Percentiles rank a stretch among this genome's conserved stretches.
phyloP scores from a whole-genome alignment of 2,888 invertebrate genomes.

The Cataglyphis albicans region DNA sequence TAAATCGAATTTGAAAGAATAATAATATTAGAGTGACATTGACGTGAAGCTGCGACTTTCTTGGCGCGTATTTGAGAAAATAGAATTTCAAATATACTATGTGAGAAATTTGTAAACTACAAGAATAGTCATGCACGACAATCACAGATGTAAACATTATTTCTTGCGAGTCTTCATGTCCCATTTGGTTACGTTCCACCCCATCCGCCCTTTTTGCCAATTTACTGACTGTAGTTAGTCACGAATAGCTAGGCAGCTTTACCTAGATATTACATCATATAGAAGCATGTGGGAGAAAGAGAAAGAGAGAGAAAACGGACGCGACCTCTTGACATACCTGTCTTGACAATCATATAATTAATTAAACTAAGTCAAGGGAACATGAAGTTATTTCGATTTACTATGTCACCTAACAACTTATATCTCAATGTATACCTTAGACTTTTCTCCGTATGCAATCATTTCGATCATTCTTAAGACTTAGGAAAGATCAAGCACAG shows the following conservation, averaged over 20 bases:
- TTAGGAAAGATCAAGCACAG: not conserved
- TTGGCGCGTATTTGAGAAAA: not conserved
- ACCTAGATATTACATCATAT: constrained; percentile 41
- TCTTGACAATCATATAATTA: constrained; percentile 35
- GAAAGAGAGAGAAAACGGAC: constrained; percentile 3
- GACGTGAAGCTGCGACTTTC: too few relatives aligned
- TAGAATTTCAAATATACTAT: not conserved
- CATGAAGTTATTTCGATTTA: constrained; percentile 23
- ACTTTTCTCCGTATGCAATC: not conserved
- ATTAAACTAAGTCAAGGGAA: constrained; percentile 45
- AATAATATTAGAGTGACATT: not conserved
- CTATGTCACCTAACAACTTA: constrained; percentile 31
- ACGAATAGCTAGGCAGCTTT: constrained; percentile 46
- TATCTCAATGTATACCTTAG: not conserved
- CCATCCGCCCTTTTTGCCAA: not conserved
- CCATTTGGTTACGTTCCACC: constrained; percentile 30
- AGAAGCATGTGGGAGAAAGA: constrained; percentile 16
- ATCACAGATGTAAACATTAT: constrained; percentile 45
- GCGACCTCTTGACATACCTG: constrained; percentile 22
- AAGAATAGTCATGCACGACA: constrained; percentile 15
- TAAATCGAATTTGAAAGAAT: not conserved
- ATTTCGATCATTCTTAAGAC: not conserved
- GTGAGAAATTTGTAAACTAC: constrained; percentile 6
- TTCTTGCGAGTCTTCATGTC: constrained; percentile 16
- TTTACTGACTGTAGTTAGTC: constrained; percentile 43